Conservation (phyloP, 1,140 invertebrate species). For the Cephus cinctus region DNA sequence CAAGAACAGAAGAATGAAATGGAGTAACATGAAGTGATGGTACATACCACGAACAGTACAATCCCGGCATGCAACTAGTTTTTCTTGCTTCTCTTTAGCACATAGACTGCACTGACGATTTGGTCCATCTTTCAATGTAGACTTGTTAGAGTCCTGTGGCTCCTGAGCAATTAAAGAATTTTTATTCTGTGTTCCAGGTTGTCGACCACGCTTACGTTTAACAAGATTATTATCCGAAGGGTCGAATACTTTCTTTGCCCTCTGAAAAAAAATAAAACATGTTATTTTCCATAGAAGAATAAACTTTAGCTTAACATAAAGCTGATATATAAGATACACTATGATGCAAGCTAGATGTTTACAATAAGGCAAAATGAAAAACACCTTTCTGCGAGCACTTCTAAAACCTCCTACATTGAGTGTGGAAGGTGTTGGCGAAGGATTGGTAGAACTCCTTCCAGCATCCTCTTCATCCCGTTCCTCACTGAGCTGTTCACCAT, state of each 20-base stretch:
- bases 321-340: neutral
- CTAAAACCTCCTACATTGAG: constrained; percentile 41
- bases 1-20: constrained; percentile 8
- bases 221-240: constrained; percentile 75
- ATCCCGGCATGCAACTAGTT: constrained; percentile 73
- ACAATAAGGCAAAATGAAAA: neutral
- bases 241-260: constrained; percentile 76
- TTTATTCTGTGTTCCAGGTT: constrained; percentile 61
- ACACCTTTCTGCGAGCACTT: constrained; percentile 51
- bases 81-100: constrained; percentile 59
- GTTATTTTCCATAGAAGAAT: too few relatives aligned
- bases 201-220: constrained; percentile 64
- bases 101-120: constrained; percentile 54
- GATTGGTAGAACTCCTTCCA: constrained; percentile 47
- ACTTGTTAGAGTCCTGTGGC: constrained; percentile 39
- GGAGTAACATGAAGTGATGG: constrained; percentile 11
- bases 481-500: constrained; percentile 40
- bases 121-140: constrained; percentile 49
- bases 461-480: constrained; percentile 49
- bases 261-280: constrained; percentile 41
- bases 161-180: constrained; percentile 41
- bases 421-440: constrained; percentile 47
- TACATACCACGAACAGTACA: constrained; percentile 74
- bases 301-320: too few relatives aligned
- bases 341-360: neutral